phyloP scores from a whole-genome alignment of 2,113 vertebrate species.

The Heterocephalus glaber region DNA sequence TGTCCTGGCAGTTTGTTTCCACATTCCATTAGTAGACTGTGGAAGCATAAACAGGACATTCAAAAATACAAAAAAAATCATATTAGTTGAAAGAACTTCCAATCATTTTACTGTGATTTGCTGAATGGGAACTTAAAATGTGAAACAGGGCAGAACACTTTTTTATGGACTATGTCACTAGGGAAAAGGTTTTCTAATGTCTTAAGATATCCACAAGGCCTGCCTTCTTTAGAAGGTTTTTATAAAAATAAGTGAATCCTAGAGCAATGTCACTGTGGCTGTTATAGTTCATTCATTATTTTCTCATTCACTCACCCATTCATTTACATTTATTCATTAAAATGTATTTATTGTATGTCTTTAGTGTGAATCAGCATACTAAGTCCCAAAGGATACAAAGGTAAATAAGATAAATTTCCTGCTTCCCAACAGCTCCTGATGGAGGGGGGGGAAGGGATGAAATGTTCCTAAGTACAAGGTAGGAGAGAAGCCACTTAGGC shows the following conservation, averaged over 20 bases:
- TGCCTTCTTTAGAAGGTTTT: neutral
- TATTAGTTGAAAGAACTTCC: slow-evolving; percentile 1
- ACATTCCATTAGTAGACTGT: neutral
- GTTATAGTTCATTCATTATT: neutral
- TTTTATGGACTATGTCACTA: neutral
- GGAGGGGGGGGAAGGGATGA: neutral
- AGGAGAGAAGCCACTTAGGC: neutral
- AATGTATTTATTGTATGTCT: neutral
- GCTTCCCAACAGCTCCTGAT: neutral
- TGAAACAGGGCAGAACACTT: neutral
- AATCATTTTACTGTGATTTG: neutral
- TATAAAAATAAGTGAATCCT: neutral
- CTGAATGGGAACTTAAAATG: slow-evolving; percentile 24
- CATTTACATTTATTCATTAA: neutral
- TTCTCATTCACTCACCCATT: too few relatives aligned
- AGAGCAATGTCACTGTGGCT: neutral
- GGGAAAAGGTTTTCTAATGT: slow-evolving; percentile 5
- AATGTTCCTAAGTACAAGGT: neutral
- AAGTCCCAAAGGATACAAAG: neutral
- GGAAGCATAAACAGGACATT: neutral
- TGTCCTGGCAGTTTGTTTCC: slow-evolving; percentile 15
- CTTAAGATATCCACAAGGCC: neutral
- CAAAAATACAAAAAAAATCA: neutral
- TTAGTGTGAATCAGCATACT: neutral
- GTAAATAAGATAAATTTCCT: neutral